Evolutionary conservation across 2,113 vertebrate genomes (phyloP).

Genomic region (Thunnus thynnus): DNA sequence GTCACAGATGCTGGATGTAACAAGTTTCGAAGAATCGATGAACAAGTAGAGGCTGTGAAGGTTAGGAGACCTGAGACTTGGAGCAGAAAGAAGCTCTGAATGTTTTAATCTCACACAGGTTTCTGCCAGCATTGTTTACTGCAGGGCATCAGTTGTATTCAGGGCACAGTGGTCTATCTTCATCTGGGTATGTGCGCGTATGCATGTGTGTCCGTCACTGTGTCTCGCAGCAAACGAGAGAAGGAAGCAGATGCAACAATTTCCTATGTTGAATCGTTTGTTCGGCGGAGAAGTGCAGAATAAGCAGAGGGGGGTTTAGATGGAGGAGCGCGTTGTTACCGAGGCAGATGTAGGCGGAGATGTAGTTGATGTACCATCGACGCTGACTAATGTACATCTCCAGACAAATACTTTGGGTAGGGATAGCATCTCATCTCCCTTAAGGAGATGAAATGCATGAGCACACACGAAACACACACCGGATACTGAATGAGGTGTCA

Average conservation of each 20-base stretch:
- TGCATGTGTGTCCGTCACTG: neutral
- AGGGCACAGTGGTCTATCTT: neutral
- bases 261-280: conserved; percentile 8
- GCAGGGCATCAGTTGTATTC: neutral
- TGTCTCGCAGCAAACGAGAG: neutral
- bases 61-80: neutral
- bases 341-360: conserved; percentile 14
- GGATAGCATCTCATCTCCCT: neutral
- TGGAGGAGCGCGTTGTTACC: neutral
- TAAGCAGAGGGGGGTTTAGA: neutral
- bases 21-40: conserved; percentile 44
- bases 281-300: conserved; percentile 2
- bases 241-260: conserved; percentile 17
- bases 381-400: conserved; percentile 24
- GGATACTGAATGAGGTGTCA: conserved; percentile 42
- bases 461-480: conserved; percentile 30
- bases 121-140: conserved; percentile 16
- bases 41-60: conserved; percentile 10
- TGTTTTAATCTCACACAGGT: conserved; percentile 14
- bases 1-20: conserved; percentile 26
- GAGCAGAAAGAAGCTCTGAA: neutral
- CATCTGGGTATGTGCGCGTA: neutral
- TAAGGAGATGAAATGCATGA: conserved; percentile 40
- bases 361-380: conserved; percentile 5
- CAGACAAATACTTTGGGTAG: conserved; percentile 3